Evolutionary conservation across 2,113 vertebrate species (phyloP).

Genomic region (Ursus arctos): DNA sequence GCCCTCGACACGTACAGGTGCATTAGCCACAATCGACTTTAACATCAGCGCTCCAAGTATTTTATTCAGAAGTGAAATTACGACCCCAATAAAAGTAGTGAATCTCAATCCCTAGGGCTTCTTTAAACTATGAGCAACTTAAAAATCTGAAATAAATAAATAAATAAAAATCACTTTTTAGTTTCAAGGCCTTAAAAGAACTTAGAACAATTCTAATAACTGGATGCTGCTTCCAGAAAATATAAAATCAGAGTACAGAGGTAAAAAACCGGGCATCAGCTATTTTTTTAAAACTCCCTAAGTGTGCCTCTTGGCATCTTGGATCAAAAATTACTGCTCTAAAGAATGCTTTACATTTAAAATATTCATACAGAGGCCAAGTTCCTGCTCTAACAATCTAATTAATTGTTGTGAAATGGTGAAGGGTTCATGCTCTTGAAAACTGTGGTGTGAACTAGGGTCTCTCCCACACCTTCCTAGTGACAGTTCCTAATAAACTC

Average conservation of each 20-base stretch:
- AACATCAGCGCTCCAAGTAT: not conserved
- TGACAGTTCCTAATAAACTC: conserved; percentile 71
- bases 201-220: not conserved
- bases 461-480: conserved; percentile 57
- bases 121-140: conserved; percentile 1
- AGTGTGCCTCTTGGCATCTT: not conserved
- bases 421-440: conserved; percentile 20
- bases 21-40: not conserved
- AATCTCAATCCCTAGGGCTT: not conserved
- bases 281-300: not conserved
- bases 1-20: not conserved
- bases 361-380: conserved; percentile 59
- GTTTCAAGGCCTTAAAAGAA: not conserved
- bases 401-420: conserved; percentile 57
- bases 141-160: not conserved
- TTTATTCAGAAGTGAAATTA: conserved; percentile 51
- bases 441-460: conserved; percentile 9
- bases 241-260: not conserved
- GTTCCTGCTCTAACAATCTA: conserved; percentile 18
- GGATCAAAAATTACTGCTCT: not conserved
- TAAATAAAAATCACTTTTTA: not conserved
- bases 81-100: not conserved
- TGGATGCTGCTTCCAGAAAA: not conserved
- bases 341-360: conserved; percentile 65
- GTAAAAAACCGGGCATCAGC: not conserved